Evolutionary conservation across 1,140 invertebrate species (phyloP), one percentile per base, ranked within the genome.

Genomic region (Harlomillsia oculata): DNA sequence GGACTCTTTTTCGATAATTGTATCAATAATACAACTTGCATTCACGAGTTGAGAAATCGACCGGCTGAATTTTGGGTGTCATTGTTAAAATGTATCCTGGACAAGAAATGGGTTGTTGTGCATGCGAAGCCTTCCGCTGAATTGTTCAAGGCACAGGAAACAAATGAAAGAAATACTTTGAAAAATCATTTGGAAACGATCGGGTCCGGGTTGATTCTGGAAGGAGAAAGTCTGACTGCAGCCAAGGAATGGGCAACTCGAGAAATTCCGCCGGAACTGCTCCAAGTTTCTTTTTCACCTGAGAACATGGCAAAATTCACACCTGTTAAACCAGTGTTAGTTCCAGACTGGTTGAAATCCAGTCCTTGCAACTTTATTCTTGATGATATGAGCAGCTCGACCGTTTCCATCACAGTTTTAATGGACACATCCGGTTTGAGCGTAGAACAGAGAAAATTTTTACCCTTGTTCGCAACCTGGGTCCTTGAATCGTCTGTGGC

Each of bases 381-480:
- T 21, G 56, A 58, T 30, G 56, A 58, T 46, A 52, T 58, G 6
- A 43, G 37, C 13, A 30, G 48, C 0, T 45, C 41, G 39, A 45
- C 23, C 40, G 49, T 36, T 11, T 52, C 44, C 30, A 18, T 52
- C 8, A 58, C 49, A 11, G 32, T 58, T 9, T 11, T 58, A 13
- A 45, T 58, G 56, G 56, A 58, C 25, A 46, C 56, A 8, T 43
- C 29, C 11, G n/a, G 13, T 5, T 43, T 58, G 40, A 11, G 21
- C 13, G 0, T 36, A 1, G 56, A 58, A n/a, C 40, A 58, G 20
- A 58, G 25, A 23, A 58, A 58, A 36, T 58, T 46, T 46, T 39
- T 58, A 18, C 13, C 46, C 2, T 13, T 58, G 16, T 58, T 58
- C 30, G 29, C 32, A 0, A 32, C 51, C 28, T 39, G 26, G n/a